Evolutionary conservation across 1,140 invertebrate species (phyloP).

Genomic region (Ditylenchus dipsaci): DNA sequence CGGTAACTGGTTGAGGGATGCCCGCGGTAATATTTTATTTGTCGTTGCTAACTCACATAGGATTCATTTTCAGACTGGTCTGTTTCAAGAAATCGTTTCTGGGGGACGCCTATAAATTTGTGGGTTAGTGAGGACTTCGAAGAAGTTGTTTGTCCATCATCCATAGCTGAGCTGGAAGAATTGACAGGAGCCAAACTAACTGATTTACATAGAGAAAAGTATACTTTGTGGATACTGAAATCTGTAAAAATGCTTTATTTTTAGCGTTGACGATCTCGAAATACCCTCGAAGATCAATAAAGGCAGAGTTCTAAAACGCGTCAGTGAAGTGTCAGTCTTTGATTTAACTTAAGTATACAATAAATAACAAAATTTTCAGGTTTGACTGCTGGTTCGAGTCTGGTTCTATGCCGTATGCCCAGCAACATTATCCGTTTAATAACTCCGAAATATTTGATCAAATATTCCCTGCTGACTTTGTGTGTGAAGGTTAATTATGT

Average conservation of each 20-base stretch:
- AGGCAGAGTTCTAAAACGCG: conserved; percentile 72
- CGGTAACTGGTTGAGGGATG: conserved; percentile 94
- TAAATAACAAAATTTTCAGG: no score
- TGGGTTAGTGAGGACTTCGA: conserved; percentile 91
- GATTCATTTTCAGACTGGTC: no score
- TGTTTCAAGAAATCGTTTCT: conserved; percentile 90
- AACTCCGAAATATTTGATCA: conserved; percentile 83
- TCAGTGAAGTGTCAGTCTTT: conserved; percentile 88
- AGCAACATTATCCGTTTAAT: conserved; percentile 88
- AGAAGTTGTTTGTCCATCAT: conserved; percentile 88
- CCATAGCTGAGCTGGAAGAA: conserved; percentile 80
- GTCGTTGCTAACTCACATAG: no score
- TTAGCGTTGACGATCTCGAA: conserved; percentile 77
- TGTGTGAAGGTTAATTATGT: conserved; percentile 70
- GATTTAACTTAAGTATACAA: no score
- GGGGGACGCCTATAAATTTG: conserved; percentile 97
- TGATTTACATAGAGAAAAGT: conserved; percentile 88
- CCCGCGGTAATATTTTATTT: no score
- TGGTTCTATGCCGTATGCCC: conserved; percentile 97
- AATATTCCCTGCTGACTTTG: conserved; percentile 96
- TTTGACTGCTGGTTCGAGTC: conserved; percentile 99
- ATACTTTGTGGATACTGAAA: conserved; percentile 19
- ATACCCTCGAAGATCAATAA: conserved; percentile 83
- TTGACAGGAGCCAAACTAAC: conserved; percentile 75
- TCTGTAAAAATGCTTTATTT: conserved; percentile 4